Percentiles rank a stretch among this genome's conserved stretches.
Evolutionary conservation across 1,140 invertebrate species (phyloP).

Genomic region (Ceratoteleas bidentatus): DNA sequence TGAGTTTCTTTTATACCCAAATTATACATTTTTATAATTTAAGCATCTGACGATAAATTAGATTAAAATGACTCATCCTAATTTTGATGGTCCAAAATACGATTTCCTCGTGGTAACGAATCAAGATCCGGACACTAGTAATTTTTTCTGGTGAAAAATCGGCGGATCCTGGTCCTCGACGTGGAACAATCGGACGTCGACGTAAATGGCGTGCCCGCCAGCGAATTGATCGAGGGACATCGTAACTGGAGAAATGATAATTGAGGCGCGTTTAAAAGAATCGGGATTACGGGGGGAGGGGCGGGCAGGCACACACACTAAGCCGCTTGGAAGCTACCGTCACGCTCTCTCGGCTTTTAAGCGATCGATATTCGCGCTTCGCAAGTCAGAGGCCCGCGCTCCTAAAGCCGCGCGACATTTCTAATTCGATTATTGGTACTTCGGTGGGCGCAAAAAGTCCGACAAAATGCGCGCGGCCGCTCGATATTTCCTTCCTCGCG

Average conservation of each 20-base stretch:
- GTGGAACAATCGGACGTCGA: neutral
- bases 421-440: slow-evolving; percentile 68
- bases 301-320: slow-evolving; percentile 60
- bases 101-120: too few species aligned
- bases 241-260: slow-evolving; percentile 55
- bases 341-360: slow-evolving; percentile 66
- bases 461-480: slow-evolving; percentile 30
- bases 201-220: slow-evolving; percentile 35
- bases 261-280: slow-evolving; percentile 51
- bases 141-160: neutral
- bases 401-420: slow-evolving; percentile 65
- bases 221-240: slow-evolving; percentile 42
- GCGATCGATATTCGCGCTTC: slow-evolving; percentile 66
- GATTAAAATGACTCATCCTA: too few species aligned
- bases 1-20: too few species aligned
- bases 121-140: too few species aligned
- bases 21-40: too few species aligned
- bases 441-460: slow-evolving; percentile 49
- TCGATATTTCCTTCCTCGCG: slow-evolving; percentile 64
- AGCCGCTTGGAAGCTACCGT: slow-evolving; percentile 62
- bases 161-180: neutral
- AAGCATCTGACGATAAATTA: too few species aligned
- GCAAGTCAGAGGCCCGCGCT: slow-evolving; percentile 60
- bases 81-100: too few species aligned
- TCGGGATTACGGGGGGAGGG: slow-evolving; percentile 51